Base-by-base conservation (phyloP, 2,888 invertebrate species). In the Ophioninae sp. region DNA sequence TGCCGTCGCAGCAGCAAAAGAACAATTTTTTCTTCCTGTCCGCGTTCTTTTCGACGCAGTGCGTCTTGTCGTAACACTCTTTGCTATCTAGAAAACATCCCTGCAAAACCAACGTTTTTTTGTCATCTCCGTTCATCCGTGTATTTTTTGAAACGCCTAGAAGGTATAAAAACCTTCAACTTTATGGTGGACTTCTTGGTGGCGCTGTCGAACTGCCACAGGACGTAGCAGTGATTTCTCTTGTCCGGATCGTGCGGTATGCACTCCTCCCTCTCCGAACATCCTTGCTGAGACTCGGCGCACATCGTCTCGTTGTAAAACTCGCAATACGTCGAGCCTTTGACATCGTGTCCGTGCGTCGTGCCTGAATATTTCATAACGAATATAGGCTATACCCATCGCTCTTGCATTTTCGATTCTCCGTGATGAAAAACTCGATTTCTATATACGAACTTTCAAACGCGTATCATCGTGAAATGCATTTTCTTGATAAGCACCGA, bases 1-100 rank as follows among this genome's bases (percentile, higher is more conserved):
- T 94, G 44, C 96, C 96, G 91, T 97, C 96, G 92, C 99, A 99
- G 92, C 99, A 99, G 92, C 99, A 99, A 92, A 97, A 98, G 84
- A 96, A 94, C 41, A 96, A 94, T 41, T 95, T 94, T 30, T 95
- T 94, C 85, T 96, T 95, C 7, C 95, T 94, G 80, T 95, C 95
- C 77, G 95, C 95, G 17, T 94, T 91, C 88, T 93, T 93, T 85
- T 95, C 95, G 50, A 97, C 94, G 92, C 98, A 98, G 86, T 93
- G 94, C 20, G 95, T 94, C 85, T 95, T 95, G 90, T 97, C 96
- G 87, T 96, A 96, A 92, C 98, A 98, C 44, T 96, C 96, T 65
- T 95, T 95, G 86, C 95, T 96, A 89, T 97, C 96, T 69, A 97
- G 93, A 93, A 98, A 98, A 91, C 98, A 98, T 78, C 98, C 98